These are phyloP conservation scores for Varanus salvator DNA, from an alignment of 2,113 vertebrate genomes.

Conservation along the genomic window DNA sequence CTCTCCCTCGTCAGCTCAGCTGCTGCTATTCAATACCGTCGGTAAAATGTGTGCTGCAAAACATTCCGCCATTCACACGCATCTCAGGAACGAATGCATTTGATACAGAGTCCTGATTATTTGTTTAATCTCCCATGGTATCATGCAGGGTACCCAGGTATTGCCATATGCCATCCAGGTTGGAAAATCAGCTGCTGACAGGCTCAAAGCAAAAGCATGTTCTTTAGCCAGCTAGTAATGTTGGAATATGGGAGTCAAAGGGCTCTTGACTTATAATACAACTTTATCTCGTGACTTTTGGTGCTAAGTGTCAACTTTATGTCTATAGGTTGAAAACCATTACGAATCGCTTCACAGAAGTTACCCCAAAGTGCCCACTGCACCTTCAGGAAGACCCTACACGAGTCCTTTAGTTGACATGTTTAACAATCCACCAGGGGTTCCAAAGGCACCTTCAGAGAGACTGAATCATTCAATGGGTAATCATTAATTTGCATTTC, in stretches of 20 bases:
- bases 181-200: not conserved
- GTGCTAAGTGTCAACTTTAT: constrained; percentile 6
- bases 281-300: not conserved
- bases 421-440: constrained; percentile 84
- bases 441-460: constrained; percentile 69
- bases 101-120: not conserved
- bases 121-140: not conserved
- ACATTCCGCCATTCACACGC: not conserved
- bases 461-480: constrained; percentile 79
- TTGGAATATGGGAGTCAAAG: not conserved
- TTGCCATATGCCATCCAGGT: not conserved
- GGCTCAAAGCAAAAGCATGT: not conserved
- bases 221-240: not conserved
- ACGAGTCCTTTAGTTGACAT: constrained; percentile 90
- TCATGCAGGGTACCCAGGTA: not conserved
- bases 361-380: constrained; percentile 83
- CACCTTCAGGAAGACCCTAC: constrained; percentile 83
- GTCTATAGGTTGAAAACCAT: constrained; percentile 68
- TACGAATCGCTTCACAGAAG: constrained; percentile 68
- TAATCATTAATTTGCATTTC: constrained; percentile 48
- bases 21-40: not conserved
- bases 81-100: not conserved
- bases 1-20: not conserved
- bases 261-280: not conserved
- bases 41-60: not conserved